These are phyloP conservation scores for Tryphoninae sp. DNA, from an alignment of 2,888 invertebrate species.

Conservation along the genomic window DNA sequence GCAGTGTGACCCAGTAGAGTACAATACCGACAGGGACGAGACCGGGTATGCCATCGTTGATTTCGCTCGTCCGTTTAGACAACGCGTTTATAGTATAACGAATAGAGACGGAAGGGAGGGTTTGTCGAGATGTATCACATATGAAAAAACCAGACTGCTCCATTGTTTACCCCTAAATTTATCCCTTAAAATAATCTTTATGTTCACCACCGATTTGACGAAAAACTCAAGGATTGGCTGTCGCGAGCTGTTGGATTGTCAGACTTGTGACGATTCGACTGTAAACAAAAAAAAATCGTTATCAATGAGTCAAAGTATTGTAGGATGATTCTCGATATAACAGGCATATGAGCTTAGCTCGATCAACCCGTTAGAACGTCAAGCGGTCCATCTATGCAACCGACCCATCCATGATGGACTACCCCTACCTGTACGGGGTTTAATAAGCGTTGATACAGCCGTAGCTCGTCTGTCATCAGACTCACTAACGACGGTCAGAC, in stretches of 20 bases:
- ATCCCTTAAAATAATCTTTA: no score
- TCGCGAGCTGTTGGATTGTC: no score
- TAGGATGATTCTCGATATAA: no score
- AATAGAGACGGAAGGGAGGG: not conserved
- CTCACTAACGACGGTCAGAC: constrained; percentile 60
- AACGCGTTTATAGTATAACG: not conserved
- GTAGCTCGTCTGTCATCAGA: constrained; percentile 25
- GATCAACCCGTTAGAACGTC: no score
- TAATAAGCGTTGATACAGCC: constrained; percentile 29
- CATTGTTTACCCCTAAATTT: no score
- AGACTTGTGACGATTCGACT: no score
- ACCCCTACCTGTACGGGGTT: not conserved
- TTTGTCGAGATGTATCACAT: not conserved
- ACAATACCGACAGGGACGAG: constrained; percentile 47
- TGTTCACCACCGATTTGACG: no score
- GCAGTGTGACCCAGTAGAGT: constrained; percentile 51
- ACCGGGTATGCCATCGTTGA: constrained; percentile 23
- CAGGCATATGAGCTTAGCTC: no score
- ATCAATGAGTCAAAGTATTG: no score
- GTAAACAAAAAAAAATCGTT: no score
- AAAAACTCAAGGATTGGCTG: no score
- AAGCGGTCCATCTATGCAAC: not conserved
- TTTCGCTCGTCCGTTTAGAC: constrained; percentile 41
- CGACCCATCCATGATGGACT: no score
- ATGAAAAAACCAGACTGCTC: not conserved